A percentile compares a stretch with the other conserved stretches of the same genome.
phyloP scores from a whole-genome alignment of 1,140 invertebrate species.

The Mactra quadrangularis region DNA sequence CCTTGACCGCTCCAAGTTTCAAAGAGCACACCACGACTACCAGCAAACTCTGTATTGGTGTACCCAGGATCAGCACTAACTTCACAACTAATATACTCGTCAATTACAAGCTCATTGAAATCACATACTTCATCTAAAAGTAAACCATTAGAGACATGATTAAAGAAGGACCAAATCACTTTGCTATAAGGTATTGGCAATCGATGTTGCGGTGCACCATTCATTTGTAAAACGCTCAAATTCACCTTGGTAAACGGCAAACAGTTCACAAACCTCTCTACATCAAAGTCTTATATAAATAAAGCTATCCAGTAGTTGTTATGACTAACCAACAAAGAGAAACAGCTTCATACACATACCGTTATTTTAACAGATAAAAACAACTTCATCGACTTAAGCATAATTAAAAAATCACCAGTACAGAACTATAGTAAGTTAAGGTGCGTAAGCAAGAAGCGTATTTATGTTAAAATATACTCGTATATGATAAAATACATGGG shows the following conservation, averaged over 20 bases:
- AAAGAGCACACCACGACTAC: slow-evolving; percentile 54
- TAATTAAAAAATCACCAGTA: no score
- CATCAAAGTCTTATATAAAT: background rate
- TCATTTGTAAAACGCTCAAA: background rate
- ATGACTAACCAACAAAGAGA: no score
- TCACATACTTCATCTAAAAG: slow-evolving; percentile 40
- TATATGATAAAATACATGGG: no score
- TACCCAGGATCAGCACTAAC: slow-evolving; percentile 29
- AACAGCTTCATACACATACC: no score
- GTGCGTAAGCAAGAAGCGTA: no score
- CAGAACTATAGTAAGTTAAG: no score
- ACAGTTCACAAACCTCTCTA: background rate
- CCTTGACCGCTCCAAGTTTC: slow-evolving; percentile 46
- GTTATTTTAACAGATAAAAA: no score
- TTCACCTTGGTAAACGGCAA: background rate
- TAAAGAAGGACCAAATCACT: background rate
- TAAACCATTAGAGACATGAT: no score
- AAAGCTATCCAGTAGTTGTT: background rate
- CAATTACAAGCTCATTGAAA: slow-evolving; percentile 18
- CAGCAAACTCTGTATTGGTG: slow-evolving; percentile 1
- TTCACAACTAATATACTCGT: slow-evolving; percentile 34
- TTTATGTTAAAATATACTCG: no score
- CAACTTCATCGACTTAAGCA: no score
- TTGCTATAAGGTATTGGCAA: background rate
- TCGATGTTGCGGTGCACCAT: background rate